phyloP scores from a whole-genome alignment of 1,140 invertebrate species.

The Nixonia krombeini region DNA sequence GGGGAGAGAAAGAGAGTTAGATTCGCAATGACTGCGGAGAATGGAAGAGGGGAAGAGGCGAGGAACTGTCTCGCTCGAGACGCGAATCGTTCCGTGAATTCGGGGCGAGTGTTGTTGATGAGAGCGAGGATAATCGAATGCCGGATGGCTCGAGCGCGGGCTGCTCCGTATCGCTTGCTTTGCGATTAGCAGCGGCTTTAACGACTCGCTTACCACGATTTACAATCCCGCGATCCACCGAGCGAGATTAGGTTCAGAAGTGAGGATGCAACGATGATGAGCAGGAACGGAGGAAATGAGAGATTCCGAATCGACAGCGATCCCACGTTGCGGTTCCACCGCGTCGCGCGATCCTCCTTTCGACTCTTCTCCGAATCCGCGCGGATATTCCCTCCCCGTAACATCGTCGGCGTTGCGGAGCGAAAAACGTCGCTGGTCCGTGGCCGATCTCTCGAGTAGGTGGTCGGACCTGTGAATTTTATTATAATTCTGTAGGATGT shows the following conservation, averaged over 20 bases:
- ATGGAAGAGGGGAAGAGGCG: no score
- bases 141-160: constrained; percentile 21
- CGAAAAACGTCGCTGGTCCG: no score
- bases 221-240: constrained; percentile 41
- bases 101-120: constrained; percentile 24
- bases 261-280: not conserved
- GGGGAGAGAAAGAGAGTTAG: no score
- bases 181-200: constrained; percentile 53
- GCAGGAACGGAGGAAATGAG: not conserved
- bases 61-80: constrained; percentile 30
- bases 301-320: constrained; percentile 1
- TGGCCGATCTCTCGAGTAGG: no score
- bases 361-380: not conserved
- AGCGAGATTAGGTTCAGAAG: constrained; percentile 38
- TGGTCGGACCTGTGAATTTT: no score
- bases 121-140: constrained; percentile 35
- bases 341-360: not conserved
- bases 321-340: not conserved
- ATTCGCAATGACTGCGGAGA: no score
- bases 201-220: constrained; percentile 49
- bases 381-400: not conserved
- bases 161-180: constrained; percentile 34
- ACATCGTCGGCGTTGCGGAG: not conserved
- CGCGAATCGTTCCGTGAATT: constrained; percentile 28
- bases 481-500: no score